These are phyloP conservation scores for Phoronis australis DNA, from an alignment of 2,888 invertebrate genomes.

Conservation along the genomic window DNA sequence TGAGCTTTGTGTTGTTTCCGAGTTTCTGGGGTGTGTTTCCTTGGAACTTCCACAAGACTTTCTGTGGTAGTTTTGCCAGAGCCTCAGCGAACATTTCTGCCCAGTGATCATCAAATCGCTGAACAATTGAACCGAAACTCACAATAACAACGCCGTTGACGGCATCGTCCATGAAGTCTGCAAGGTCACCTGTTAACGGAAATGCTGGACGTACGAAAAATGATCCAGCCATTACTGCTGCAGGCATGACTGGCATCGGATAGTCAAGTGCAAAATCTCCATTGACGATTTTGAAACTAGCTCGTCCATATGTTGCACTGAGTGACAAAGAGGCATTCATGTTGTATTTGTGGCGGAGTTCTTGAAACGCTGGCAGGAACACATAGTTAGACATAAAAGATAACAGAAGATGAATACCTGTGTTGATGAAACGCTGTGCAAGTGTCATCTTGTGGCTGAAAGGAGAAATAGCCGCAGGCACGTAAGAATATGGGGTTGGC, in stretches of 20 bases:
- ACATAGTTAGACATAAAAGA: not conserved
- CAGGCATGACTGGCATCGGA: constrained; percentile 17
- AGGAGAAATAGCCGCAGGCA: not conserved
- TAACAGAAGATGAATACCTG: not conserved
- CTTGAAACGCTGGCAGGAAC: not conserved
- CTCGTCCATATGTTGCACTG: not conserved
- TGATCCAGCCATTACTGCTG: constrained; percentile 17
- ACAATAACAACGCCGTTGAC: not conserved
- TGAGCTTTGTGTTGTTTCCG: not conserved
- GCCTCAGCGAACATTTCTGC: not conserved
- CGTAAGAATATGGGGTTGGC: not conserved
- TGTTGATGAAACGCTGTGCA: not conserved
- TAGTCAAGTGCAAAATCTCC: constrained; percentile 20
- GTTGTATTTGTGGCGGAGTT: not conserved
- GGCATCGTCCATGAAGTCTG: not conserved
- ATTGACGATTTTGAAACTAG: constrained; percentile 15
- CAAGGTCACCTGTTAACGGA: not conserved
- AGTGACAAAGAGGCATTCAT: not conserved
- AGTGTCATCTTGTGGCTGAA: not conserved
- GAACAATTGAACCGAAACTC: not conserved
- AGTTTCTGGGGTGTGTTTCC: constrained; percentile 1
- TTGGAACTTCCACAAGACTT: not conserved
- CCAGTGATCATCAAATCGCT: not conserved
- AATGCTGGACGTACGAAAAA: constrained; percentile 3
- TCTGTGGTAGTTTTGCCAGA: not conserved